phyloP scores from a whole-genome alignment of 1,140 invertebrate species.

The Pectinophora gossypiella region DNA sequence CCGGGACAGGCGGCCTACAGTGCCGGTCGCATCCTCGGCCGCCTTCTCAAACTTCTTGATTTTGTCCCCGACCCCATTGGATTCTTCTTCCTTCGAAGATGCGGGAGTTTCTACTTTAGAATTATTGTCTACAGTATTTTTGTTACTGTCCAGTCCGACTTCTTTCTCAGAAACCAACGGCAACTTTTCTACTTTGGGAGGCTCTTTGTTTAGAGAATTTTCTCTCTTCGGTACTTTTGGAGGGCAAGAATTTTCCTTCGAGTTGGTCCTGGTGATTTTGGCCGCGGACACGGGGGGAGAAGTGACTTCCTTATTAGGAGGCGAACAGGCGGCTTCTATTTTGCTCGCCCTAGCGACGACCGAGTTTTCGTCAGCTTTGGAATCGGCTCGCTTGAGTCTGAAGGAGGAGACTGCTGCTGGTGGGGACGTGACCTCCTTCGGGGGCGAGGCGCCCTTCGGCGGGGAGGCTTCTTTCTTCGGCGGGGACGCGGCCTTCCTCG shows the following conservation, averaged over 20 bases:
- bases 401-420: constrained; percentile 23
- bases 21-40: constrained; percentile 50
- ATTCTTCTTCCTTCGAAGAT: constrained; percentile 36
- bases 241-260: constrained; percentile 21
- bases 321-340: not conserved
- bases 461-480: constrained; percentile 10
- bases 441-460: constrained; percentile 8
- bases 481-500: constrained; percentile 3
- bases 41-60: constrained; percentile 67
- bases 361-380: constrained; percentile 13
- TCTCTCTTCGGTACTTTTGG: constrained; percentile 33
- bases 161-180: not conserved
- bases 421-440: constrained; percentile 16
- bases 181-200: not conserved
- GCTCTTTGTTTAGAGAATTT: constrained; percentile 31
- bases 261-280: constrained; percentile 25
- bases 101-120: constrained; percentile 14
- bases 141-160: not conserved
- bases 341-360: not conserved
- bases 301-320: not conserved
- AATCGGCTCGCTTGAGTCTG: constrained; percentile 32
- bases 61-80: constrained; percentile 64
- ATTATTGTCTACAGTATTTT: not conserved
- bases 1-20: constrained; percentile 40
- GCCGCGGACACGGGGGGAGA: not conserved